Evolutionary conservation across 1,140 invertebrate species (phyloP), one percentile per base, ranked within the genome.

Genomic region (Gonatopus flavifemur): DNA sequence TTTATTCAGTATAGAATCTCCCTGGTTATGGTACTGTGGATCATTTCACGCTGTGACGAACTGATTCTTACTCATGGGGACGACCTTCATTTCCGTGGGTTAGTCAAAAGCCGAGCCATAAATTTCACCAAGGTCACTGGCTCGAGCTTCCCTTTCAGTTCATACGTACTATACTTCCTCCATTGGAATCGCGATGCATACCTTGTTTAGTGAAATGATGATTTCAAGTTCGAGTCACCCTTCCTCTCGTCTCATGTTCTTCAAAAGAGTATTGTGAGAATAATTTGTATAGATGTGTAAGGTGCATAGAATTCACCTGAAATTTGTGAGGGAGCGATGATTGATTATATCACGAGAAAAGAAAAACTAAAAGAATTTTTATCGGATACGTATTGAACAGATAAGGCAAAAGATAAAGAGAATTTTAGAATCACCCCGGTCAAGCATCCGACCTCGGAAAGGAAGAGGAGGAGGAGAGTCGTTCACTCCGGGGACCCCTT

Each of bases 41-140:
- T 15, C 45, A 48, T 44, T 58, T 63, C 64, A 65, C 53, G 62
- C 64, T 58, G 64, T 28, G 57, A 20, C 37, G 44, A 46, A 37
- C 38, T 38, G 55, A 51, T 55, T 58, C 49, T 43, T 52, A 15
- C 22, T 21, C 24, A 13, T 20, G 32, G 20, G 24, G 16, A 36
- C 59, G 53, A 62, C 64, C 66, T 70, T 68, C 59, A 56, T 52
- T 68, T 58, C 49, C 55, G 50, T 39, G 47, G 20, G 39, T 32
- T 52, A 54, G 49, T 62, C 56, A 65, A 64, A 62, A 53, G 57
- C 46, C 28, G 28, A 42, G 31, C 51, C 59, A 58, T 68, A 70
- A 70, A 70, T 70, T 58, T 18, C 44, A 30, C 30, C 67, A 63
- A 70, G 67, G 67, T 67, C 64, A 55, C 56, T 39, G 46, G 45